These are phyloP conservation scores for Drosophila santomea DNA, from an alignment of 1,140 invertebrate genomes.

Conservation along the genomic window DNA sequence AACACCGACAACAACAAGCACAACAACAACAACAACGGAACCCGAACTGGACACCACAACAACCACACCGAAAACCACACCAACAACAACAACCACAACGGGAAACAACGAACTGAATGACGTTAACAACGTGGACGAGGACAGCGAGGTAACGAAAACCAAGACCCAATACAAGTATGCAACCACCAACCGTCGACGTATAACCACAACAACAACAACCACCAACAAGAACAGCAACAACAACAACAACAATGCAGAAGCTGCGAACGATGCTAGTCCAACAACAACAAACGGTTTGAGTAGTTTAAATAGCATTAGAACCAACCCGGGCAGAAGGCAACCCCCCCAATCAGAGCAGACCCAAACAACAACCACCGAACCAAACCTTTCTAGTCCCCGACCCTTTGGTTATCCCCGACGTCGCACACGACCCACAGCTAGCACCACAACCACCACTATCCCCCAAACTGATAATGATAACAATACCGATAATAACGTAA, in stretches of 20 bases:
- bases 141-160: constrained; percentile 69
- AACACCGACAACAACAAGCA: constrained; percentile 36
- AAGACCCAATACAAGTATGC: constrained; percentile 60
- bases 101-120: constrained; percentile 37
- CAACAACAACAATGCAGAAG: constrained; percentile 54
- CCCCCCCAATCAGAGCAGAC: constrained; percentile 54
- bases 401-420: constrained; percentile 86
- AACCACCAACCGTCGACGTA: constrained; percentile 47
- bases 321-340: constrained; percentile 72
- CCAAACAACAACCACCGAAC: constrained; percentile 57
- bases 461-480: constrained; percentile 40
- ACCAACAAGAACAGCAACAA: constrained; percentile 32
- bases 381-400: constrained; percentile 85
- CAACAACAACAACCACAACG: constrained; percentile 43
- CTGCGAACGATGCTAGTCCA: constrained; percentile 75
- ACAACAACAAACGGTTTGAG: constrained; percentile 64
- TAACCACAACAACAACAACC: constrained; percentile 41
- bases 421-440: constrained; percentile 72
- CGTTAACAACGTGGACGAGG: constrained; percentile 48
- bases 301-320: constrained; percentile 73
- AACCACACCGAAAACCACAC: constrained; percentile 20
- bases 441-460: constrained; percentile 36
- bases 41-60: constrained; percentile 61
- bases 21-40: constrained; percentile 62
- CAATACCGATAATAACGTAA: constrained; percentile 39